A percentile compares a stretch with the other conserved stretches of the same genome.
These are phyloP conservation scores for Dryoscopus gambensis DNA, from an alignment of 2,113 vertebrate species.

Conservation along the genomic window DNA sequence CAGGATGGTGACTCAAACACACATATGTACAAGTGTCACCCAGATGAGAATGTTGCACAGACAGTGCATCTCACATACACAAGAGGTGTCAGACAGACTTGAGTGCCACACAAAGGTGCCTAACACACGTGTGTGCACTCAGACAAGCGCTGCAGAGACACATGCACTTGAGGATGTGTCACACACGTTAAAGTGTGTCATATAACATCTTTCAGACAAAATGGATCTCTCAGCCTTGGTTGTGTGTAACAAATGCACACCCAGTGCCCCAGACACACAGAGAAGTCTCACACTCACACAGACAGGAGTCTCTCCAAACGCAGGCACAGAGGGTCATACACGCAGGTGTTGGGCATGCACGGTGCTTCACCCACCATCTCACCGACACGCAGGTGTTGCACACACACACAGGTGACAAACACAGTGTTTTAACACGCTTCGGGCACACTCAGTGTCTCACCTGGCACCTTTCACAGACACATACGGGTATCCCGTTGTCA, in stretches of 20 bases:
- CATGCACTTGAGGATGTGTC: rapidly evolving
- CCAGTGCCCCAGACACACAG: neutral
- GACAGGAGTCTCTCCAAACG: rapidly evolving
- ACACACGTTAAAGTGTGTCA: neutral
- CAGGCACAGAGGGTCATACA: too few species aligned
- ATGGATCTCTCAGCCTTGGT: neutral
- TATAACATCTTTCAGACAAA: neutral
- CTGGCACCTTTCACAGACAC: rapidly evolving
- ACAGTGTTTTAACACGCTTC: neutral
- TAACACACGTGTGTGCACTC: neutral
- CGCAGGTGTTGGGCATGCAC: rapidly evolving
- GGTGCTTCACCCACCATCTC: neutral
- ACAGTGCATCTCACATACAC: neutral
- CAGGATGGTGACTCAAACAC: neutral
- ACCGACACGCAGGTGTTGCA: neutral
- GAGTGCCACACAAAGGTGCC: neutral
- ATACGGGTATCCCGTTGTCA: neutral
- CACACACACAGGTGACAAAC: neutral
- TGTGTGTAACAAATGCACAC: neutral
- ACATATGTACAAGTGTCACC: neutral
- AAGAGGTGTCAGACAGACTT: neutral
- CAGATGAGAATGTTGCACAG: neutral
- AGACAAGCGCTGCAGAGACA: neutral
- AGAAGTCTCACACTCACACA: neutral
- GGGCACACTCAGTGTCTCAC: neutral